These are phyloP conservation scores for Ganaspis sp. DNA, from an alignment of 1,140 invertebrate species.

Conservation along the genomic window DNA sequence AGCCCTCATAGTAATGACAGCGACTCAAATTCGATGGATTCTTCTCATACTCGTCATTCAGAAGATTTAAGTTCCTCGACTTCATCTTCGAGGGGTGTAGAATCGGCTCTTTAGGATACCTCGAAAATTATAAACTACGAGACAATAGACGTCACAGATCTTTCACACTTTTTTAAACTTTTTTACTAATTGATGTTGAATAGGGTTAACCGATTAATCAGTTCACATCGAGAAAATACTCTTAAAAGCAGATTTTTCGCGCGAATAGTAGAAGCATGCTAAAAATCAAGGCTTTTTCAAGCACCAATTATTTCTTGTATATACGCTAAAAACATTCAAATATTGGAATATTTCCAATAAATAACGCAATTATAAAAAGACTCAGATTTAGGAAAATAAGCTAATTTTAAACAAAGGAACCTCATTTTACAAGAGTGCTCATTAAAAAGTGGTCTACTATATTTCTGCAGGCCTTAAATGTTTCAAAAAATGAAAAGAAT, in stretches of 20 bases:
- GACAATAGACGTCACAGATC: conserved; percentile 35
- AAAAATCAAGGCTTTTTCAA: not conserved
- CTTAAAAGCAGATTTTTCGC: conserved; percentile 5
- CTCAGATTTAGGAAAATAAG: not conserved
- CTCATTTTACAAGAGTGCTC: not conserved
- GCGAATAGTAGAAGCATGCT: not conserved
- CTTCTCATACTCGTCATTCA: conserved; percentile 68
- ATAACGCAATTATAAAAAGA: not conserved
- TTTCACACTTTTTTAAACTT: conserved; percentile 35
- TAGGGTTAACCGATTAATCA: not conserved
- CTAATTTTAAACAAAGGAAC: not conserved
- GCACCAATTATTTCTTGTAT: conserved; percentile 25
- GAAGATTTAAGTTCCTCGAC: conserved; percentile 68
- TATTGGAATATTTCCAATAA: not conserved
- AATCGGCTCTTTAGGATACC: conserved; percentile 65
- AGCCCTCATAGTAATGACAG: conserved; percentile 90
- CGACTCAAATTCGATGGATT: conserved; percentile 80
- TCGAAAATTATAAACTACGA: conserved; percentile 21
- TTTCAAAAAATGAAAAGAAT: not conserved
- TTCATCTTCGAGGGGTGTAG: conserved; percentile 68
- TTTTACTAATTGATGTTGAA: not conserved
- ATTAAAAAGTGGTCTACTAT: not conserved
- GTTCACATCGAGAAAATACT: conserved; percentile 32
- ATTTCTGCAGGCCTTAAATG: conserved; percentile 11
- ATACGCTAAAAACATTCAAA: conserved; percentile 44